Conservation (phyloP, 2,113 vertebrate genomes). For the Pavo muticus region DNA sequence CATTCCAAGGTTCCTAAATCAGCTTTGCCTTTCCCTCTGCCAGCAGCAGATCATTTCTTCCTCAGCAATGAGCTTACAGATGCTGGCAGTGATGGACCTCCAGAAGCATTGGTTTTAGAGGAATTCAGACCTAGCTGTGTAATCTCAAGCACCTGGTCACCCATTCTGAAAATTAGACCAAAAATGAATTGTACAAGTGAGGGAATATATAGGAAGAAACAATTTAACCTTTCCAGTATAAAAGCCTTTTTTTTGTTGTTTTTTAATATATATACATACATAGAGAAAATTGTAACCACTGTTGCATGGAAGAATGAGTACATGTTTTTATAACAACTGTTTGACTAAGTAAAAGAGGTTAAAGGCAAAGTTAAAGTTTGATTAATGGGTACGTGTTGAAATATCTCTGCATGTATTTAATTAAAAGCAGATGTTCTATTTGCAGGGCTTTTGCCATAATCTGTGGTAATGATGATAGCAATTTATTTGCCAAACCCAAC, state of each 20-base stretch:
- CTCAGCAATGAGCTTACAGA: not conserved
- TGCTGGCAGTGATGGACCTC: not conserved
- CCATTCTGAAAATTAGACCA: not conserved
- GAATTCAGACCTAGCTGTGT: not conserved
- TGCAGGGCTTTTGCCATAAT: not conserved
- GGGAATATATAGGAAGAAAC: not conserved
- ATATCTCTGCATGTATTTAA: constrained; percentile 20
- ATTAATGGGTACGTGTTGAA: constrained; percentile 26
- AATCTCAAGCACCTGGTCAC: not conserved
- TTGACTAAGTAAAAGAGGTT: not conserved
- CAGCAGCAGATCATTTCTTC: not conserved
- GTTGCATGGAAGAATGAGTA: not conserved
- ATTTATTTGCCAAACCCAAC: constrained; percentile 27
- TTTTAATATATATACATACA: too few relatives aligned
- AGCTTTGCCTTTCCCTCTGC: not conserved
- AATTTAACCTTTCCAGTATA: not conserved
- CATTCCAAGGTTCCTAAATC: not conserved
- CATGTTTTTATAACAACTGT: not conserved
- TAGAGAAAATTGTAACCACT: not conserved
- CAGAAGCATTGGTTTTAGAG: not conserved
- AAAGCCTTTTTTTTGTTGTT: too few relatives aligned
- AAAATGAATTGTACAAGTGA: not conserved
- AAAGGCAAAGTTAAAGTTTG: constrained; percentile 13
- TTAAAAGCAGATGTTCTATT: constrained; percentile 52
- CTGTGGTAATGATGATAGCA: not conserved